Evolutionary conservation across 2,797 vertebrate genomes (phyloP).

Genomic region (Ficedula albicollis): DNA sequence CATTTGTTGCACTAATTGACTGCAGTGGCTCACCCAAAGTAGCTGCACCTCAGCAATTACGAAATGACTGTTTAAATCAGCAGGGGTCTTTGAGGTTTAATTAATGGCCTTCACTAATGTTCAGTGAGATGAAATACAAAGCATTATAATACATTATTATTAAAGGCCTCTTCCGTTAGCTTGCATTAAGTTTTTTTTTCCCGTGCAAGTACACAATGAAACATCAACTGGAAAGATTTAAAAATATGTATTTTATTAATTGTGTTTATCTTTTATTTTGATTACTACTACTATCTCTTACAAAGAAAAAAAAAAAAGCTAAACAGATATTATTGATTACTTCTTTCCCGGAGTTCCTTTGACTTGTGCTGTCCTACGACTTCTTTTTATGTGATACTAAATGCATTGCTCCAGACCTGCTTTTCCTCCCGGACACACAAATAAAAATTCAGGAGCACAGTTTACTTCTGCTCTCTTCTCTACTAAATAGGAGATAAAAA

Average conservation of each 20-base stretch:
- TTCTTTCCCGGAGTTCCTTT: background rate
- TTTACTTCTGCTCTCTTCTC: background rate
- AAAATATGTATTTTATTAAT: background rate
- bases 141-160: background rate
- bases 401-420: background rate
- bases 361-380: background rate
- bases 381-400: background rate
- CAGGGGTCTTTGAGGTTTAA: background rate
- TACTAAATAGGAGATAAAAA: background rate
- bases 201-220: background rate
- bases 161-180: background rate
- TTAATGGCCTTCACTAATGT: background rate
- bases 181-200: background rate
- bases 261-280: background rate
- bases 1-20: slow-evolving; percentile 23
- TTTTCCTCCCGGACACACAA: background rate
- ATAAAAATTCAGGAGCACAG: background rate
- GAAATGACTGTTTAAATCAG: slow-evolving; percentile 6
- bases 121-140: background rate
- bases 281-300: background rate
- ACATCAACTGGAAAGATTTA: background rate
- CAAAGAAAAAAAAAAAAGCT: background rate
- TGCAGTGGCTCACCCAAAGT: background rate
- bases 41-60: background rate
- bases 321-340: background rate